Evolutionary conservation across 2,888 invertebrate genomes (phyloP).

Genomic region (Meiosimyza decipiens): DNA sequence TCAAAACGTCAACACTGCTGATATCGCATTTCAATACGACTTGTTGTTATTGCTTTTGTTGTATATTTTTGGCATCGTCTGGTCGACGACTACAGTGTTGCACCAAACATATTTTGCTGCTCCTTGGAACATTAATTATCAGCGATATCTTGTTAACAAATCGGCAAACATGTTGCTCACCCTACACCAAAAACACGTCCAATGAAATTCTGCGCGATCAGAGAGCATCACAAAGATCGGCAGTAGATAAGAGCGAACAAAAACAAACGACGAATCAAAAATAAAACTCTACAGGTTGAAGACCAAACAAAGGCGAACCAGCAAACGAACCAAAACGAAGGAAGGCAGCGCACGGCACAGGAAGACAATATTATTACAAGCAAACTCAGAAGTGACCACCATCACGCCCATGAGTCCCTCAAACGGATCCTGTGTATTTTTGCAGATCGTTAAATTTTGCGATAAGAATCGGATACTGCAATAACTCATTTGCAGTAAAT

Average conservation of each 20-base stretch:
- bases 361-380: not conserved
- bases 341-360: not conserved
- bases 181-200: slow-evolving; percentile 6
- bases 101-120: slow-evolving; percentile 18
- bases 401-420: slow-evolving; percentile 6
- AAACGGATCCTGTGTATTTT: slow-evolving; percentile 16
- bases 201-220: slow-evolving; percentile 11
- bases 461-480: slow-evolving; percentile 20
- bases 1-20: no score
- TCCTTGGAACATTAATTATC: slow-evolving; percentile 25
- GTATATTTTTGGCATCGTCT: not conserved
- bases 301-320: not conserved
- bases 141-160: slow-evolving; percentile 10
- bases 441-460: slow-evolving; percentile 26
- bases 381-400: slow-evolving; percentile 29
- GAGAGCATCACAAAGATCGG: slow-evolving; percentile 4
- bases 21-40: no score
- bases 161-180: not conserved
- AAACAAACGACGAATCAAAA: not conserved
- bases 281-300: not conserved
- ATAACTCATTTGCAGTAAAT: slow-evolving; percentile 26
- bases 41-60: not conserved
- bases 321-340: not conserved
- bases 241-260: slow-evolving; percentile 16
- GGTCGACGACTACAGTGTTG: not conserved